Evolutionary conservation across 2,888 invertebrate species (phyloP), one percentile per base, ranked within the genome.

Genomic region (Beris chalybata): DNA sequence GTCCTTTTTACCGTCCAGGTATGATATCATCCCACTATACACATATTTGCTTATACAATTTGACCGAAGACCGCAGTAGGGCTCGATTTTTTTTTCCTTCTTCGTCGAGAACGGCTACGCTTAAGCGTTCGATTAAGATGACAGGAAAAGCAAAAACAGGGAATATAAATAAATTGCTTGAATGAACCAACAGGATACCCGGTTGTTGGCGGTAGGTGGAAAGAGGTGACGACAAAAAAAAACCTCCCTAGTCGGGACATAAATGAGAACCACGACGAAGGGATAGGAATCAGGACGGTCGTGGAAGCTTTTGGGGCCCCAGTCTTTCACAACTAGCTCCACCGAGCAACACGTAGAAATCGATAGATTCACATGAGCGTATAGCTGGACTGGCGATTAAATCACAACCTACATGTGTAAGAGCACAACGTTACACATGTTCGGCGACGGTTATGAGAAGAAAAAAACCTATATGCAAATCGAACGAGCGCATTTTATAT

Each of bases 161-260:
- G 45, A 64, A 64, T 64, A 64, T 53, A 64, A 64, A 64, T 64
- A 64, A 64, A 64, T 64, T 64, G 64, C 64, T 64, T 64, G 54
- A 64, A 64, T 54, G 53, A 64, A 54, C 53, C 54, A 45, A 30
- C 64, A 64, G 54, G 45, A 64, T 64, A 64, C 50, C 53, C 54
- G 54, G 54, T 64, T 45, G 53, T 9, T 44, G n/a, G 61, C 13
- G 44, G 9, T 44, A 3, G 9, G 9, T 38, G 38, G 38, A 32
- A 32, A 32, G 32, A 3, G 22, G 1, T 22, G 22, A 22, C 5
- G 38, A 3, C n/a, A n/a, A 38, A 9, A 38, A 38, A 38, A 38
- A 38, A 38, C 38, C 9, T 1, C 38, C 9, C 5, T 7, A 38
- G 38, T 9, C 7, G 9, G 38, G 38, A 38, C 5, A 22, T 22